These are phyloP conservation scores for Diogma glabrata DNA, from an alignment of 2,888 invertebrate genomes.

Conservation along the genomic window DNA sequence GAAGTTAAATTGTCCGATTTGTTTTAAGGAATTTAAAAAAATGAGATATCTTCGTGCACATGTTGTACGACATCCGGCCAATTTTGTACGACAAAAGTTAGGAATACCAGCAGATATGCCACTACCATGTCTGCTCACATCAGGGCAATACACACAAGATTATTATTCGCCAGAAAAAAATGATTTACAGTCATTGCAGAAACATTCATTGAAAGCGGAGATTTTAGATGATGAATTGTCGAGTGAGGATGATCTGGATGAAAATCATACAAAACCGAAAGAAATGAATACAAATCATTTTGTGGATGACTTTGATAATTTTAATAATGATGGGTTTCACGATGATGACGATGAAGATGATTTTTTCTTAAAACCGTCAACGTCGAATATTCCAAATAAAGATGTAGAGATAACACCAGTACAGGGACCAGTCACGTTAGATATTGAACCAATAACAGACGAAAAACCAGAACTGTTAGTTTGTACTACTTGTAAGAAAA, in stretches of 20 bases:
- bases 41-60: slow-evolving; percentile 3
- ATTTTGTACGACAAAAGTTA: slow-evolving; percentile 4
- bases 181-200: background rate
- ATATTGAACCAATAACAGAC: background rate
- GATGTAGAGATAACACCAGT: too few relatives aligned
- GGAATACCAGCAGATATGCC: background rate
- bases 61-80: background rate
- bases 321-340: slow-evolving; percentile 2
- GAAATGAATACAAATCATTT: too few relatives aligned
- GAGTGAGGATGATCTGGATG: background rate
- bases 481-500: background rate
- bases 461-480: background rate
- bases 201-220: too few relatives aligned
- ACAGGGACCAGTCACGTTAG: too few relatives aligned
- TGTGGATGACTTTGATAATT: background rate
- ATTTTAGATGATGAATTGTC: too few relatives aligned
- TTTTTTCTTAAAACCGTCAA: background rate
- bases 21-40: slow-evolving; percentile 4
- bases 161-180: too few relatives aligned
- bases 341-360: background rate
- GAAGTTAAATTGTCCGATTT: slow-evolving; percentile 1
- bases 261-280: too few relatives aligned
- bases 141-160: background rate
- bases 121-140: background rate
- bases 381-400: background rate